phyloP scores from a whole-genome alignment of 2,888 invertebrate species.

The Agonopterix alstromeriana region DNA sequence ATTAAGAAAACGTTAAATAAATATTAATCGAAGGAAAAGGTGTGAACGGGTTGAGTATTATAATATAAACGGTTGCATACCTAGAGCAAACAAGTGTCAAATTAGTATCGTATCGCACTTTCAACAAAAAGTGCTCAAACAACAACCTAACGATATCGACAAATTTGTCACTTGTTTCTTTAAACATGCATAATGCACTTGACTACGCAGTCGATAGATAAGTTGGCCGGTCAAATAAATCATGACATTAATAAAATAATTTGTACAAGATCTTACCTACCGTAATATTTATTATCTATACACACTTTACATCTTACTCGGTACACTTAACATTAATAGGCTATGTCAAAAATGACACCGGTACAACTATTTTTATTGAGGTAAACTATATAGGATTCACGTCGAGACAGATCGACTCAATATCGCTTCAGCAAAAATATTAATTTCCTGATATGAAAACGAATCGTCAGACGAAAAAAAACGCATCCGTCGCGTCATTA shows the following conservation, averaged over 20 bases:
- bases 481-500: conserved; percentile 22
- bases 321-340: conserved; percentile 73
- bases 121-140: conserved; percentile 36
- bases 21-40: conserved; percentile 1
- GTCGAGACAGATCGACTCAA: conserved; percentile 47
- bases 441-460: conserved; percentile 55
- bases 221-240: conserved; percentile 27
- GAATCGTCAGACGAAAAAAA: conserved; percentile 36
- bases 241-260: conserved; percentile 54
- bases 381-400: conserved; percentile 72
- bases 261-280: conserved; percentile 62
- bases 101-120: conserved; percentile 29
- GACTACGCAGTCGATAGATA: conserved; percentile 11
- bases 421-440: conserved; percentile 49
- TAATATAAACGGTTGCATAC: conserved; percentile 18
- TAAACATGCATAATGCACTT: conserved; percentile 11
- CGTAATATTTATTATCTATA: conserved; percentile 34
- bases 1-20: conserved; percentile 2
- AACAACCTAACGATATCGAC: conserved; percentile 19
- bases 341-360: conserved; percentile 70
- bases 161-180: conserved; percentile 25
- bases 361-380: conserved; percentile 68
- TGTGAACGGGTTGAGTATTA: conserved; percentile 28
- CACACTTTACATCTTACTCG: conserved; percentile 64
- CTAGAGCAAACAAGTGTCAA: conserved; percentile 30